These are phyloP conservation scores for Nannoperca australis DNA, from an alignment of 2,797 vertebrate species.

Conservation along the genomic window DNA sequence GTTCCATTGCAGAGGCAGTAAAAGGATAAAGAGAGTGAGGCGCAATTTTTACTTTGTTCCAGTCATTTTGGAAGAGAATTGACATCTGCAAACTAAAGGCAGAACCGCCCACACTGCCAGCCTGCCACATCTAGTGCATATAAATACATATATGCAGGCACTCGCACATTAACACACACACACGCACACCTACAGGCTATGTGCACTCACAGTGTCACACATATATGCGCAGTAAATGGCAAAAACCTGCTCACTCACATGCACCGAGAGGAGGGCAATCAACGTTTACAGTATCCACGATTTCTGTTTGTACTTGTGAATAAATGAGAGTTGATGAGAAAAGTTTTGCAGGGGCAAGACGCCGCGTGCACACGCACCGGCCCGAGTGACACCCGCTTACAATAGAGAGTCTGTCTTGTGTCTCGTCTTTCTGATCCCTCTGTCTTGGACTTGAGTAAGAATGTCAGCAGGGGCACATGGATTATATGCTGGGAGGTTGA, in stretches of 20 bases:
- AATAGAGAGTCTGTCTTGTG: constrained; percentile 26
- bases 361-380: not conserved
- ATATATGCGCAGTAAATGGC: constrained; percentile 50
- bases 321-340: constrained; percentile 78
- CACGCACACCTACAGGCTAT: constrained; percentile 78
- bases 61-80: constrained; percentile 88
- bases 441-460: constrained; percentile 62
- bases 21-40: constrained; percentile 86
- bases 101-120: constrained; percentile 88
- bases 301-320: constrained; percentile 70
- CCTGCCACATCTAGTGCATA: constrained; percentile 84
- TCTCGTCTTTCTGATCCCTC: constrained; percentile 45
- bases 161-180: constrained; percentile 59
- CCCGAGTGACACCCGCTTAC: constrained; percentile 44
- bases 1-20: constrained; percentile 87
- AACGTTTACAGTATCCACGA: constrained; percentile 66
- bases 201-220: constrained; percentile 70
- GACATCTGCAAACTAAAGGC: constrained; percentile 90
- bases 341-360: constrained; percentile 52
- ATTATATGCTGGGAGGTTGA: constrained; percentile 66
- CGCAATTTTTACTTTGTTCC: constrained; percentile 87
- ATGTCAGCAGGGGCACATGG: constrained; percentile 61
- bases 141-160: constrained; percentile 78
- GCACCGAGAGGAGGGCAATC: constrained; percentile 54
- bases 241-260: constrained; percentile 52